Evolutionary conservation across 2,113 vertebrate species (phyloP).

Genomic region (Oryzias javanicus): DNA sequence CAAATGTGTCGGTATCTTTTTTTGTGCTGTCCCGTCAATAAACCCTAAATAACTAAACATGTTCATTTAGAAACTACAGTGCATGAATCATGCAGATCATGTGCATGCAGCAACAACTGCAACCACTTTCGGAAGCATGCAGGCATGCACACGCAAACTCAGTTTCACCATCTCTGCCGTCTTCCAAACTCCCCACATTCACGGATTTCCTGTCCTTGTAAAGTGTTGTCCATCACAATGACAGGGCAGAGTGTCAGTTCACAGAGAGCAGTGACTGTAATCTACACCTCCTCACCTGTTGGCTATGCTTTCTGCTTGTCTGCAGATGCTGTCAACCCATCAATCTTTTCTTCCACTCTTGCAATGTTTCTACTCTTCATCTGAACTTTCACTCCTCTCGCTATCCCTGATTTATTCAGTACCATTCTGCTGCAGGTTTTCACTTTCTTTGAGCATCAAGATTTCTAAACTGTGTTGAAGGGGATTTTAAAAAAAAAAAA

Average conservation of each 20-base stretch:
- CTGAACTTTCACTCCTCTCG: conserved; percentile 11
- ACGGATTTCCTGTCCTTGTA: conserved; percentile 40
- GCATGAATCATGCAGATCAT: conserved; percentile 48
- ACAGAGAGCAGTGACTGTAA: conserved; percentile 52
- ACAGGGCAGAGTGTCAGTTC: conserved; percentile 53
- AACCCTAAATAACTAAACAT: conserved; percentile 10
- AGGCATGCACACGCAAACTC: conserved; percentile 24
- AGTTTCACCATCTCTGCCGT: conserved; percentile 21
- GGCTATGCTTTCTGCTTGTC: conserved; percentile 53
- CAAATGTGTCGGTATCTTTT: conserved; percentile 1
- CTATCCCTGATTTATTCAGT: conserved; percentile 34
- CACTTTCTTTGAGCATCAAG: conserved; percentile 11
- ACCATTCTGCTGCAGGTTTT: conserved; percentile 9
- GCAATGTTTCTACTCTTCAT: conserved; percentile 23
- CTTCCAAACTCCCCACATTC: conserved; percentile 33
- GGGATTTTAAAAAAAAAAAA: not conserved
- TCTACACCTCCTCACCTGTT: conserved; percentile 58
- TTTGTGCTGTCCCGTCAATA: conserved; percentile 1
- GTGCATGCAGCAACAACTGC: conserved; percentile 42
- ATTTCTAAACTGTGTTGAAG: conserved; percentile 12
- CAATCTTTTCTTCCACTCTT: conserved; percentile 43
- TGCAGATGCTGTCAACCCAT: conserved; percentile 63
- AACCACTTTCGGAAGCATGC: conserved; percentile 23
- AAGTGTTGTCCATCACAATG: conserved; percentile 45
- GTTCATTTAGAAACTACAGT: conserved; percentile 1